phyloP scores from a whole-genome alignment of 2,888 invertebrate species.

The Tillus elongatus region DNA sequence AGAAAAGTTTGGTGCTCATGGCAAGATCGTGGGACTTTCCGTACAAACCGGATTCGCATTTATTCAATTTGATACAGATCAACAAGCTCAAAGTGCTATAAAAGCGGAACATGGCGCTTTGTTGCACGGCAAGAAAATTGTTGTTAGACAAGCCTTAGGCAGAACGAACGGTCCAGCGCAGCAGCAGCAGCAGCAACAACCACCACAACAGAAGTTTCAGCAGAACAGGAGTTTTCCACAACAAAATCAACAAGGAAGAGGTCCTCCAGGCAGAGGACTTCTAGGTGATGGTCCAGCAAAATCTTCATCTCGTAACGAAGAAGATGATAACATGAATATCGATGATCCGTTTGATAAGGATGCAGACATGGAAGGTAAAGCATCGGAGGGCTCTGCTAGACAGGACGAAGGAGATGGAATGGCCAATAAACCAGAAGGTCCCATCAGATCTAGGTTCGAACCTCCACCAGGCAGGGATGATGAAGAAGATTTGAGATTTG shows the following conservation, averaged over 20 bases:
- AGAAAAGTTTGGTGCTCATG: constrained; percentile 66
- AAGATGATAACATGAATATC: not conserved
- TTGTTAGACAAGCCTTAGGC: constrained; percentile 51
- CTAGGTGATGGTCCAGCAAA: not conserved
- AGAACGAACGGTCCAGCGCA: constrained; percentile 15
- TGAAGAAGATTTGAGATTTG: not conserved
- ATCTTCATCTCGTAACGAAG: constrained; percentile 1
- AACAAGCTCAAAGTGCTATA: constrained; percentile 67
- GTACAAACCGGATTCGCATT: constrained; percentile 77
- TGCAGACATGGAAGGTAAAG: too few relatives aligned
- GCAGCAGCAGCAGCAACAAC: constrained; percentile 12
- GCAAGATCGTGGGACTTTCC: constrained; percentile 60
- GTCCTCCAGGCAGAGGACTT: constrained; percentile 5
- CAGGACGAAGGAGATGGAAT: constrained; percentile 10
- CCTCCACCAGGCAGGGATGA: too few relatives aligned
- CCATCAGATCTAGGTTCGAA: too few relatives aligned
- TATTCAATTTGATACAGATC: constrained; percentile 72
- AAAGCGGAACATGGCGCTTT: constrained; percentile 57
- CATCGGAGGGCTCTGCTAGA: constrained; percentile 5
- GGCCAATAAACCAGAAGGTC: too few relatives aligned
- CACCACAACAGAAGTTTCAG: not conserved
- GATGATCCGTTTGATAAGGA: too few relatives aligned
- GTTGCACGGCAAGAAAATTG: constrained; percentile 64
- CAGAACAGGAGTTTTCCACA: too few relatives aligned
- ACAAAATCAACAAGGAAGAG: constrained; percentile 9